Base-by-base conservation (phyloP, 2,797 vertebrate species). In the Acridotheres tristis region DNA sequence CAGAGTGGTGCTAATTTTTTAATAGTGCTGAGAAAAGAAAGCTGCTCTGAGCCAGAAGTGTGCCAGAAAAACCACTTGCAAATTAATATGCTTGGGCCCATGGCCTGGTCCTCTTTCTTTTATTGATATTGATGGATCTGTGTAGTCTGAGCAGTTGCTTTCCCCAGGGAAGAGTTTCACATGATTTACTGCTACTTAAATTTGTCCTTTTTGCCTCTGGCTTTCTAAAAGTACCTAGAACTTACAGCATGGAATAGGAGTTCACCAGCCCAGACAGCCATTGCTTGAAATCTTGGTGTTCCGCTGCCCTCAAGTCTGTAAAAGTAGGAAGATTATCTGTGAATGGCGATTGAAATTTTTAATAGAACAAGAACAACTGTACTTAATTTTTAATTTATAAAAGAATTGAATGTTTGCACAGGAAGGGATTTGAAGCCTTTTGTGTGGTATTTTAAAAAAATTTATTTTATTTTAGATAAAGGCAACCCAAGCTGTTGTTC, bases 371-470 rank as follows among this genome's bases (percentile, higher is more conserved):
- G 45, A 81, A 68, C 13, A 96, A 86, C 43, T 94, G 76, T 96
- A 82, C 75, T 97, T 96, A 96, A 97, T 97, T 96, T 97, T 82
- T 79, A 54, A 74, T 91, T 94, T 97, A 95, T 94, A 86, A 96
- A 97, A 97, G 89, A 93, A 74, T 42, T 43, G 58, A 85, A 57
- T 97, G 90, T 97, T 98, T 97, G 90, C 84, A 97, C 71, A 96
- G 85, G 93, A 92, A 93, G 40, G 61, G 58, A 96, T 96, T 93
- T 96, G 88, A 95, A 97, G 67, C 11, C 71, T 94, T 97, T 97
- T 94, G 48, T 96, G 78, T 42, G 48, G 27, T 36, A 10, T 66
- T 40, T 94, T 90, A 95, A 89, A 30, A 25, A 50, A 30, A 65
- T 19, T 66, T 89, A 85, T 95, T 97, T 94, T 94, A 85, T 91